Base-by-base conservation (phyloP, 2,888 invertebrate species). In the Agrochola macilenta region DNA sequence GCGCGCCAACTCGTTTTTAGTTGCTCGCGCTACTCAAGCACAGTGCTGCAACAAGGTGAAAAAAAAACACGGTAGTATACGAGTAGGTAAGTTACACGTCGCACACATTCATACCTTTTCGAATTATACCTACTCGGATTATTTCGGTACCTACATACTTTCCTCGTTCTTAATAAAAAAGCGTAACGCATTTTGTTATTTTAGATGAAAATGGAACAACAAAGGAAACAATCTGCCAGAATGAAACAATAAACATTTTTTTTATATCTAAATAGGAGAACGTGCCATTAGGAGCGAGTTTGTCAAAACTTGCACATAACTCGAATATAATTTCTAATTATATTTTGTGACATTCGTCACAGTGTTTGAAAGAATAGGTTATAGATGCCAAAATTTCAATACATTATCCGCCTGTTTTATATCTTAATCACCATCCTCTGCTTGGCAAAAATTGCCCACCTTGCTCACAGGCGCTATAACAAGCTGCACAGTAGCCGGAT, bases 191-290 rank as follows among this genome's bases (percentile, higher is more conserved):
- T 76, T 68, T 66, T 78, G 68, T 76, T 69, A 75, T 76, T 80
- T 83, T 80, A 57, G 52, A 58, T 76, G 49, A 7, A 70, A 83
- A 83, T 70, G 61, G 63, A 60, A 79, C 74, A 69, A 83, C 74
- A 84, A 84, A 78, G 72, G 61, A 76, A 78, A 69, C 64, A 84
- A 81, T 78, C 61, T 81, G 35, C 75, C 63, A 60, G 80, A 72
- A 14, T 58, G 72, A 76, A 78, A 76, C 70, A 76, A 71, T 71
- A 79, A 78, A 81, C 54, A 58, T 79, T 75, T 76, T n/a, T 76
- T 70, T 76, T 70, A 68, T 80, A 77, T 75, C 58, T 72, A 83
- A 54, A 14, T 52, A 65, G 17, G 39, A 39, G 26, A 58, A 35
- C 58, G 46, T 69, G 35, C 64, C 60, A 58, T 26, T 69, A 65